Evolutionary conservation across 2,797 vertebrate genomes (phyloP).

Genomic region (Antennarius maculatus): DNA sequence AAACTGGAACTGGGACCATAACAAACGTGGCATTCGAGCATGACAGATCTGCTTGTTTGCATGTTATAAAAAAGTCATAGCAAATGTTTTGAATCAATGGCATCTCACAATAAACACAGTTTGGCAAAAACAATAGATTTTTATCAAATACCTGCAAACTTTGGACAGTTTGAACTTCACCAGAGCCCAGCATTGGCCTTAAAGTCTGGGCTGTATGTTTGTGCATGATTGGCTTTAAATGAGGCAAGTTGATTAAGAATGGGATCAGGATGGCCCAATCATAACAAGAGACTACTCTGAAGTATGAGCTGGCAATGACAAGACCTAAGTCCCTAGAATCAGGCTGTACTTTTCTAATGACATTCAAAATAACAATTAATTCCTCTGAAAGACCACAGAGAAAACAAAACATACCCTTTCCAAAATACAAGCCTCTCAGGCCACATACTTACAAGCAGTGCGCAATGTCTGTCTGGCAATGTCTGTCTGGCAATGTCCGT

Average conservation of each 20-base stretch:
- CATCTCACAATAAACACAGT: slow-evolving; percentile 51
- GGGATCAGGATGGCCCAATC: slow-evolving; percentile 48
- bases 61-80: slow-evolving; percentile 50
- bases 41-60: slow-evolving; percentile 40
- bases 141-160: slow-evolving; percentile 45
- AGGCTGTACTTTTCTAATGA: slow-evolving; percentile 65
- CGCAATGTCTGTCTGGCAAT: slow-evolving; percentile 51
- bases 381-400: slow-evolving; percentile 58
- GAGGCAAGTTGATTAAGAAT: slow-evolving; percentile 56
- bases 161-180: slow-evolving; percentile 40
- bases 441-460: slow-evolving; percentile 70
- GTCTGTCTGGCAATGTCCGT: slow-evolving; percentile 3
- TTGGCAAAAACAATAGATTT: slow-evolving; percentile 58
- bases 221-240: slow-evolving; percentile 55
- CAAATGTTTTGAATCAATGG: slow-evolving; percentile 58
- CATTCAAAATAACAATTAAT: slow-evolving; percentile 61
- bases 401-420: slow-evolving; percentile 52
- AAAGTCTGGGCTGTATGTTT: slow-evolving; percentile 21
- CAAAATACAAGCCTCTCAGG: slow-evolving; percentile 62
- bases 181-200: slow-evolving; percentile 34
- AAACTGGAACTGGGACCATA: too few species aligned
- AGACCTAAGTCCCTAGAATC: slow-evolving; percentile 49
- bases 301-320: slow-evolving; percentile 61
- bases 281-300: slow-evolving; percentile 35
- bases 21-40: slow-evolving; percentile 4